Evolutionary conservation across 2,797 vertebrate genomes (phyloP), one percentile per base, ranked within the genome.

Genomic region (Melanitta fusca): DNA sequence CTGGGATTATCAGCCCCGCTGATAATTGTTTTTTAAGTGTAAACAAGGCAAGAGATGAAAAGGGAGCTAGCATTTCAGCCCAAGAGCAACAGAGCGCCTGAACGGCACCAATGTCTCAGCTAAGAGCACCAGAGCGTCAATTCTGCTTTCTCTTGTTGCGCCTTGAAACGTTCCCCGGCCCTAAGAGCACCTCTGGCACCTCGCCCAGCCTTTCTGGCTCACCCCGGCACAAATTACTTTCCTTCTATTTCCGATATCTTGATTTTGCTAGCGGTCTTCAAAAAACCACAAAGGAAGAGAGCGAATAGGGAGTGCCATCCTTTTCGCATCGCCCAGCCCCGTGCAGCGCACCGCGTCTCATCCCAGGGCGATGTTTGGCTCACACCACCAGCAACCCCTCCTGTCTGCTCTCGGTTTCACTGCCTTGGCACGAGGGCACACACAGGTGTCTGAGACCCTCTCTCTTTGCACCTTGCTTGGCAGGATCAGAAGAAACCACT

Each of bases 401-500:
- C 34, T 19, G 13, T 34, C 83, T 62, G 85, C 18, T 65, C 39
- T 51, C 0, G 19, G 16, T 20, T 54, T 58, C 32, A 6, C 36
- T 43, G 54, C 11, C 6, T 25, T 62, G 61, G 78, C 82, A 82
- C 56, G 20, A 71, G 27, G 1, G 56, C 15, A 47, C 83, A 83
- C 8, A 16, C 81, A 93, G 84, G 86, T 66, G n/a, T 65, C 80
- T n/a, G 60, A 94, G 61, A 68, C 58, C 57, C 88, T 86, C 85
- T 96, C 68, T 78, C 96, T 93, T 58, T 66, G 64, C 70, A 85
- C 94, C 97, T 81, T 96, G 95, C 80, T 97, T 96, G 96, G 96
- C 95, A 94, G 70, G 24, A 78, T 58, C 81, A 49, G 25, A 70
- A 64, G 28, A 92, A 87, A 96, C 94, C 93, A 54, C 62, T 72